Base-by-base conservation (phyloP, 37 sponge, comb jelly and placozoan genomes). In the Haliclona indistincta region DNA sequence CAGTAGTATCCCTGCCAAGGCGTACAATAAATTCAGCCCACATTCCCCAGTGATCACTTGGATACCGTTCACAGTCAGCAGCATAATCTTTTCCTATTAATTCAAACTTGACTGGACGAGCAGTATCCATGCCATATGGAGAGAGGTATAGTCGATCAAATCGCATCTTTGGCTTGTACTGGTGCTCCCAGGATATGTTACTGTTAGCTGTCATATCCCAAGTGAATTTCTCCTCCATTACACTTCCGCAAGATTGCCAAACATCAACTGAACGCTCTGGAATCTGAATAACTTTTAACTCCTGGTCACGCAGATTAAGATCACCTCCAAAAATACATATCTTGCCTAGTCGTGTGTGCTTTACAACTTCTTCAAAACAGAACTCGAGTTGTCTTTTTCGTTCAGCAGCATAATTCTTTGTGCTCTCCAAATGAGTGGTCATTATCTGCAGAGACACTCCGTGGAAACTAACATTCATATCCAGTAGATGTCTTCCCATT, bases 41-140 rank as follows among this genome's bases (percentile, higher is more conserved):
- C 33, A 92, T 67, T 0, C 93, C 93, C 88, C 88, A 92, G 67
- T 92, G 93, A 45, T 92, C 93, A 73, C 93, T 92, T 4, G 93
- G 88, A 38, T 81, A 92, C 33, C 88, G 43, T 13, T 38, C 44
- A 78, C 74, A 74, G 32, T 37, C 32, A 22, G 67, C 29, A 20
- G 87, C 15, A 13, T 77, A 43, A 22, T 87, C 88, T 56, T 84
- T 83, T 23, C 93, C 93, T 1, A 92, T 66, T 58, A 92, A 41
- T 29, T 64, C 76, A 76, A 92, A 87, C 1, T 51, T 55, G 10
- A n/a, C 54, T 0, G 85, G 74, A 10, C 37, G 30, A 15, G 77
- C 34, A 4, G 36, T 26, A 23, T 70, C 79, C 13, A 4, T 1
- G 29, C 10, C 66, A 5, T 44, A 17, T 20, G 67, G 81, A 63